Evolutionary conservation across 2,113 vertebrate species (phyloP).

Genomic region (Pseudopipra pipra): DNA sequence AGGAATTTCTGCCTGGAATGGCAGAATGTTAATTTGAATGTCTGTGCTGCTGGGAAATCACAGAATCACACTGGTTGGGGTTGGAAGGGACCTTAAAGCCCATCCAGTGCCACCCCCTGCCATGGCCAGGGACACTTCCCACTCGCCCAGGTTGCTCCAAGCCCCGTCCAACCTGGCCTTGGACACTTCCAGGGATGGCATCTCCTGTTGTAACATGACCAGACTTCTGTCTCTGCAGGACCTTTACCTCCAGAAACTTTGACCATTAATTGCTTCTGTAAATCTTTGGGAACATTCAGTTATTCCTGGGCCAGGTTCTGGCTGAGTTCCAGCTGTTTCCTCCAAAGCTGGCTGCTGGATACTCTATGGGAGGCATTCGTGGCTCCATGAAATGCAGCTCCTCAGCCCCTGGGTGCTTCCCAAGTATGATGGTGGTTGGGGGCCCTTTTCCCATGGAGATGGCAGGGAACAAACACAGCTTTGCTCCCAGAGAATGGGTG

Average conservation of each 20-base stretch:
- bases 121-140: too few species aligned
- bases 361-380: fast-evolving
- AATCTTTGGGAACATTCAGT: neutral
- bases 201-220: neutral
- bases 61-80: neutral
- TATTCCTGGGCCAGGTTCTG: fast-evolving
- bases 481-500: fast-evolving
- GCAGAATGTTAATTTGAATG: neutral
- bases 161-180: neutral
- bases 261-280: neutral
- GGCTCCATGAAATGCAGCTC: neutral
- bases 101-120: neutral
- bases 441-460: neutral
- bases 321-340: neutral
- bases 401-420: neutral
- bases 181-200: neutral
- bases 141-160: neutral
- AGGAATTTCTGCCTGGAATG: neutral
- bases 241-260: neutral
- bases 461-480: neutral
- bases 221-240: neutral
- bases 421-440: fast-evolving
- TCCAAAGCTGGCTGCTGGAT: neutral
- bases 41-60: neutral
- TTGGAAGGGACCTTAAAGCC: neutral